These are phyloP conservation scores for Acanthurus leucopareius DNA, from an alignment of 2,797 vertebrate genomes.

Conservation along the genomic window DNA sequence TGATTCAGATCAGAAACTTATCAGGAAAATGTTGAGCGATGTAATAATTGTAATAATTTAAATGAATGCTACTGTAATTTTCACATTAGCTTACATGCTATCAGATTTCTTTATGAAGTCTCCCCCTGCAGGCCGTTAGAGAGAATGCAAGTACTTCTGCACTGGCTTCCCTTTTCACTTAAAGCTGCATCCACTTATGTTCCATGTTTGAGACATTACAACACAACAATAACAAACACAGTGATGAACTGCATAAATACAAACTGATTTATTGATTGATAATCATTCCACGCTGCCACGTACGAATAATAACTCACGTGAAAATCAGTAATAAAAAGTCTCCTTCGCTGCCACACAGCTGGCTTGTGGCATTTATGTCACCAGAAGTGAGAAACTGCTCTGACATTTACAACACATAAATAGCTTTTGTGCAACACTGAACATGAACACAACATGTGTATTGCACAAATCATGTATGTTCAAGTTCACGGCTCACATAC, in stretches of 20 bases:
- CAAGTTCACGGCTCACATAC: not conserved
- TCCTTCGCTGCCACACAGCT: not conserved
- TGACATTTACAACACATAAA: slow-evolving; percentile 62
- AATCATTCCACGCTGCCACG: not conserved
- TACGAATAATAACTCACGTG: slow-evolving; percentile 29
- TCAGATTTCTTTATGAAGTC: not conserved
- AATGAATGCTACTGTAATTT: not conserved
- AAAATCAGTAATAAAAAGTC: slow-evolving; percentile 20
- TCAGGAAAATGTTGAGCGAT: not conserved
- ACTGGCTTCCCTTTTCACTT: not conserved
- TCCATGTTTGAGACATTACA: not conserved
- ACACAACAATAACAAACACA: not conserved
- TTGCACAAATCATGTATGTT: slow-evolving; percentile 22
- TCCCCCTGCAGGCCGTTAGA: not conserved
- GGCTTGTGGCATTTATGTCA: slow-evolving; percentile 55
- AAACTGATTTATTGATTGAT: slow-evolving; percentile 5
- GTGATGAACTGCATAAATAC: not conserved
- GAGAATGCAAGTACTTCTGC: not conserved
- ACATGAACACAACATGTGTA: slow-evolving; percentile 5
- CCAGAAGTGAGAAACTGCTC: slow-evolving; percentile 48
- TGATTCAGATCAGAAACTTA: not conserved
- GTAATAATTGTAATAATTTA: too few species aligned
- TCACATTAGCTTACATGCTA: not conserved
- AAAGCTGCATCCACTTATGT: not conserved
- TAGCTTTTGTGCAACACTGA: slow-evolving; percentile 26